phyloP scores from a whole-genome alignment of 1,140 invertebrate species.

The Oedothorax gibbosus region DNA sequence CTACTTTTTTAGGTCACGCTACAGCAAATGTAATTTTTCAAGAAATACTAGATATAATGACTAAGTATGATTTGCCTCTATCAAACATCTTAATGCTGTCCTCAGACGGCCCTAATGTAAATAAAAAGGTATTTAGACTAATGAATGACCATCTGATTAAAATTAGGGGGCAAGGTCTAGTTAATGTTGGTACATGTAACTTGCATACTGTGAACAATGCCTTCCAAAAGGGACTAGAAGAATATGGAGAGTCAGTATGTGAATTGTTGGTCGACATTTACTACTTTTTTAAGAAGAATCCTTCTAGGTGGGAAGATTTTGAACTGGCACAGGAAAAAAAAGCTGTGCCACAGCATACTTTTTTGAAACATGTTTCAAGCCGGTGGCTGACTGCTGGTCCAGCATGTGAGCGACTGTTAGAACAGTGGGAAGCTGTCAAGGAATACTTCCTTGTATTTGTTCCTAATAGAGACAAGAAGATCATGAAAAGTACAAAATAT shows the following conservation, averaged over 20 bases:
- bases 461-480: constrained; percentile 21
- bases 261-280: constrained; percentile 14
- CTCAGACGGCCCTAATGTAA: constrained; percentile 46
- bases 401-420: constrained; percentile 61
- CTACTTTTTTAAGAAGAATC: constrained; percentile 61
- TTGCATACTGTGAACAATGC: constrained; percentile 61
- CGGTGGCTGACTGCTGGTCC: constrained; percentile 63
- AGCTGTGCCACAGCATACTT: constrained; percentile 61
- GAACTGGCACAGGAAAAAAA: constrained; percentile 58
- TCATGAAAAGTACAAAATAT: constrained; percentile 3
- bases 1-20: constrained; percentile 49
- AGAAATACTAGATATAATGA: constrained; percentile 13
- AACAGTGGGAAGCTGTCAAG: constrained; percentile 62
- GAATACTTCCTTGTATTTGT: constrained; percentile 62
- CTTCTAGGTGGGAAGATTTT: constrained; percentile 64
- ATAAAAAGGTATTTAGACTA: constrained; percentile 28
- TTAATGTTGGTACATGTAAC: constrained; percentile 63
- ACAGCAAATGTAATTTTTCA: constrained; percentile 22
- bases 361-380: constrained; percentile 63
- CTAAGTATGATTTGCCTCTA: background rate
- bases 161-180: constrained; percentile 15
- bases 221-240: constrained; percentile 61
- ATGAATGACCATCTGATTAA: constrained; percentile 13
- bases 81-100: constrained; percentile 36
- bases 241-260: constrained; percentile 51